Percentiles rank a stretch among this genome's conserved stretches.
These are phyloP conservation scores for Sanderia malayensis DNA, from an alignment of 30 jellyfish, hydroid and myxozoan genomes.

Conservation along the genomic window DNA sequence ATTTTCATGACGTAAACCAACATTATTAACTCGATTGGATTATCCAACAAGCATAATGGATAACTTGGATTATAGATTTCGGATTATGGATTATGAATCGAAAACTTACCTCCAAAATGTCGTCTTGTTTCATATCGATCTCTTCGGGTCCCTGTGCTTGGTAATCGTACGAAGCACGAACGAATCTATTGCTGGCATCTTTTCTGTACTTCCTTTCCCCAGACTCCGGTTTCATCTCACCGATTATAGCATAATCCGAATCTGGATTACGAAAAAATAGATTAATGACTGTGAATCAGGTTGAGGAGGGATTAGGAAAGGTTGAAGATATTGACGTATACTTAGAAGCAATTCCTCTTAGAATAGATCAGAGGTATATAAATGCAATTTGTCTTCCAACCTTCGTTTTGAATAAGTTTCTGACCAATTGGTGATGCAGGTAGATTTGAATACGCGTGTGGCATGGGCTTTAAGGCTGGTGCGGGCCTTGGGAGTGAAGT, in stretches of 20 bases:
- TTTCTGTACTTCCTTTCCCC: not conserved
- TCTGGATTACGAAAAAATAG: no score
- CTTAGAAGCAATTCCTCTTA: no score
- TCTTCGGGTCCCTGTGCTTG: constrained; percentile 73
- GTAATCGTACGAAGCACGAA: constrained; percentile 63
- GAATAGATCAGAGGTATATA: no score
- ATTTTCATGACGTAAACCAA: no score
- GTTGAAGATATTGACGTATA: no score
- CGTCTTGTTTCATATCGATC: constrained; percentile 66
- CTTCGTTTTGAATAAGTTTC: not conserved
- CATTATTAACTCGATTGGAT: no score
- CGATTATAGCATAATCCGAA: constrained; percentile 22
- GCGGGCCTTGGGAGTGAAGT: constrained; percentile 23
- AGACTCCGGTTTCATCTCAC: not conserved
- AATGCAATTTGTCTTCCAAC: no score
- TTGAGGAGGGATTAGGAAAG: no score
- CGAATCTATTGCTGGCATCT: not conserved
- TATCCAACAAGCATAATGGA: no score
- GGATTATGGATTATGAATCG: no score
- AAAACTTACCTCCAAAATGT: constrained; percentile 66
- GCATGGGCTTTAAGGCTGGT: not conserved
- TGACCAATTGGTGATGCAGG: not conserved
- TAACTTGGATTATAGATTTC: no score
- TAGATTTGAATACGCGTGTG: not conserved
- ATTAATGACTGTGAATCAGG: no score